These are phyloP conservation scores for Setipinna tenuifilis DNA, from an alignment of 2,797 vertebrate genomes.

Conservation along the genomic window DNA sequence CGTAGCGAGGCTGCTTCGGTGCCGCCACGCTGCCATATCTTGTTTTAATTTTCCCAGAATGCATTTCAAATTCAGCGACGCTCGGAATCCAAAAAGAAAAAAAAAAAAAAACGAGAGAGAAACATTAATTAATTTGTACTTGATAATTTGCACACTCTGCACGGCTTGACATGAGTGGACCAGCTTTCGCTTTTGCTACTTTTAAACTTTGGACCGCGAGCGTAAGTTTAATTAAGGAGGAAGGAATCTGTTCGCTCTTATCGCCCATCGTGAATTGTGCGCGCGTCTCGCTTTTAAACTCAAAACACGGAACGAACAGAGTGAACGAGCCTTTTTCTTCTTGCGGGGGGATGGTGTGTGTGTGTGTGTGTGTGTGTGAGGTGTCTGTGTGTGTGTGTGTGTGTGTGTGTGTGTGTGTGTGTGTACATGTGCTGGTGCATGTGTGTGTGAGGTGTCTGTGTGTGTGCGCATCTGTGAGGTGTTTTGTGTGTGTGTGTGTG, in stretches of 20 bases:
- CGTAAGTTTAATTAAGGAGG: slow-evolving; percentile 78
- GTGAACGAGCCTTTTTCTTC: neutral
- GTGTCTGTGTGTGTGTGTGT: slow-evolving; percentile 36
- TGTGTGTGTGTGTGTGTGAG: slow-evolving; percentile 43
- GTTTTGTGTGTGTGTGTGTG: too few species aligned
- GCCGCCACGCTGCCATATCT: slow-evolving; percentile 65
- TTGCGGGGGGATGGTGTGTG: slow-evolving; percentile 42
- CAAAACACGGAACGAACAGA: neutral
- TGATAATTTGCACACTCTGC: slow-evolving; percentile 78
- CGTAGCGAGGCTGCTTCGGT: slow-evolving; percentile 49
- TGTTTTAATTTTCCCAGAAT: slow-evolving; percentile 76
- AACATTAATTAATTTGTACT: slow-evolving; percentile 82
- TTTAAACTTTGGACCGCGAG: slow-evolving; percentile 74
- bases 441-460: too few species aligned
- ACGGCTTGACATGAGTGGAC: slow-evolving; percentile 67
- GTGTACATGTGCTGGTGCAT: too few species aligned
- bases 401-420: too few species aligned
- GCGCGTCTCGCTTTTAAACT: slow-evolving; percentile 41
- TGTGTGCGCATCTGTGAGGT: too few species aligned
- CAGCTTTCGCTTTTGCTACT: slow-evolving; percentile 58
- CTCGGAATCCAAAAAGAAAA: neutral
- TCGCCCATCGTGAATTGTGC: slow-evolving; percentile 65
- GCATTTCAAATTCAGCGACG: slow-evolving; percentile 60
- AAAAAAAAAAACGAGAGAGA: slow-evolving; percentile 66
- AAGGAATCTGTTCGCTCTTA: slow-evolving; percentile 65